Evolutionary conservation across 92 coral and sea anemone species (phyloP), one percentile per base, ranked within the genome.

Genomic region (Siderastrea siderea): DNA sequence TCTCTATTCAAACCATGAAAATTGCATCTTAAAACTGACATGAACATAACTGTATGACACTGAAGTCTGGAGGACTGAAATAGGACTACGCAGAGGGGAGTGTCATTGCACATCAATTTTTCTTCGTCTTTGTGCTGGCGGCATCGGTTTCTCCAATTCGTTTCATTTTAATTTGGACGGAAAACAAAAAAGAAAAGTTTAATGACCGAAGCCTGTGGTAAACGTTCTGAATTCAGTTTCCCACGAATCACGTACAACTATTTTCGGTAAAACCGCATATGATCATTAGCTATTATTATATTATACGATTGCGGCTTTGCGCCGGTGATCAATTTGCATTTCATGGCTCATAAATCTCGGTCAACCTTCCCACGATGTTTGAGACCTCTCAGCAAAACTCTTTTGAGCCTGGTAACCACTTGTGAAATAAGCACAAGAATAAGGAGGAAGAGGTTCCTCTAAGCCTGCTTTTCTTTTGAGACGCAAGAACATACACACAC

Each of bases 221-320:
- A 81, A 69, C 67, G 5, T 50, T 68, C 46, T 0, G 10, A 67
- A 43, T 53, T 51, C 85, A 76, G 85, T 81, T 81, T 81, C 85
- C 85, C 85, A 81, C 85, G 76, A n/a, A 19, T 6, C 63, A 53
- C 60, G 19, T 17, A 10, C 51, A 1, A 14, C 61, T 81, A 67
- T 52, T 68, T 53, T 43, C 44, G 57, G 65, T 14, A 67, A 54
- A 54, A 26, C 44, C 59, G 47, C 59, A 38, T 54, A 10, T 79
- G 8, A 26, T 13, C 49, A 58, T 76, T 55, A 46, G 3, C 71
- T n/a, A 47, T 62, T 62, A 17, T 47, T 64, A 47, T 10, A 17
- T 17, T 67, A 9, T 6, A n/a, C 10, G 17, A 16, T 17, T 11
- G 44, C 46, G 54, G 47, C 60, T 49, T 38, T 64, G 17, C 48